These are phyloP conservation scores for Butorides virescens DNA, from an alignment of 2,113 vertebrate species.

Conservation along the genomic window DNA sequence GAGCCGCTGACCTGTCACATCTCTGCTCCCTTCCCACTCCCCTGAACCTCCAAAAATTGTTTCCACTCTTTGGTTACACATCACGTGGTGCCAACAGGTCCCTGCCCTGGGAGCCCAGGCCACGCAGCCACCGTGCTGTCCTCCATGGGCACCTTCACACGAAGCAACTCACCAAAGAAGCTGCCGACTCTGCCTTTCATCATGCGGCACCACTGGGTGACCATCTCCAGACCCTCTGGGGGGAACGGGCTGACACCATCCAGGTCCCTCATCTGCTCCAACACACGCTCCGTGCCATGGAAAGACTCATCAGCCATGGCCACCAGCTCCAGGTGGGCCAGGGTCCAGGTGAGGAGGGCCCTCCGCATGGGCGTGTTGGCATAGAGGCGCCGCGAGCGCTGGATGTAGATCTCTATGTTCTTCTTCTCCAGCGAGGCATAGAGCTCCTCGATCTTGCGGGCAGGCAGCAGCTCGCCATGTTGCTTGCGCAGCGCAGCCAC, in stretches of 20 bases:
- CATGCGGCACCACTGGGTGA: slow-evolving; percentile 93
- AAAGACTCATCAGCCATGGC: slow-evolving; percentile 87
- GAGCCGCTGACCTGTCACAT: not conserved
- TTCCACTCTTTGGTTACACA: not conserved
- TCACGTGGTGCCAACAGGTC: not conserved
- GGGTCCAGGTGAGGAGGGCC: slow-evolving; percentile 92
- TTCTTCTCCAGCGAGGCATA: slow-evolving; percentile 95
- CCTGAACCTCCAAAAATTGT: not conserved
- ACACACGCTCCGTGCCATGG: slow-evolving; percentile 83
- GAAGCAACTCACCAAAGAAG: slow-evolving; percentile 85
- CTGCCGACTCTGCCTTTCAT: slow-evolving; percentile 85
- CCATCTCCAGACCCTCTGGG: slow-evolving; percentile 84
- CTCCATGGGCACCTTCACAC: not conserved
- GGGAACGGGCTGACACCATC: slow-evolving; percentile 90
- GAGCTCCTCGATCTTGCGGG: slow-evolving; percentile 96
- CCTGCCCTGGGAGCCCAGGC: not conserved
- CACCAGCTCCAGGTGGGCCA: slow-evolving; percentile 86
- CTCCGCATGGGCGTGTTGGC: slow-evolving; percentile 95
- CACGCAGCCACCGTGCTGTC: rapidly evolving
- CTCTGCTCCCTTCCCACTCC: not conserved
- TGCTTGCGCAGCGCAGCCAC: slow-evolving; percentile 93
- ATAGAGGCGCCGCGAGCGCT: slow-evolving; percentile 93
- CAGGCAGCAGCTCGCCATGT: slow-evolving; percentile 93
- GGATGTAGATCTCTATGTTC: slow-evolving; percentile 98
- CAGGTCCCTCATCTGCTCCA: slow-evolving; percentile 88